Evolutionary conservation across 2,113 vertebrate genomes (phyloP).

Genomic region (Hiodon alosoides): DNA sequence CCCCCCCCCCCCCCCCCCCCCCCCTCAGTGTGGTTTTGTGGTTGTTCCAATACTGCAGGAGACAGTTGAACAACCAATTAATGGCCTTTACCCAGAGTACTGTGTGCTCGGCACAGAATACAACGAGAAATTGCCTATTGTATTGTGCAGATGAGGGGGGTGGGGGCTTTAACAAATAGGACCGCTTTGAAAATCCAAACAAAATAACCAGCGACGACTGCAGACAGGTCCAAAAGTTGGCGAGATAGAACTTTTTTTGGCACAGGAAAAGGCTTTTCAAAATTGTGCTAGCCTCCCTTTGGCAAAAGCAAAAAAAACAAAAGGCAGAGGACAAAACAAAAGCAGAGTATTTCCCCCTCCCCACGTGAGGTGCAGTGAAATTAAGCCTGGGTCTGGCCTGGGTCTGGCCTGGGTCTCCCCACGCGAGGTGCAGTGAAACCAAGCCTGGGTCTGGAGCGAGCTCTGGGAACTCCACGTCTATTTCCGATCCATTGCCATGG

Average conservation of each 20-base stretch:
- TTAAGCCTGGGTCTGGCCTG: not conserved
- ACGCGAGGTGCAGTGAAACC: too few species aligned
- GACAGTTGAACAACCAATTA: not conserved
- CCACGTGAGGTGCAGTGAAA: too few species aligned
- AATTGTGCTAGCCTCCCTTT: constrained; percentile 47
- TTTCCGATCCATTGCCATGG: not conserved
- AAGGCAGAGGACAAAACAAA: constrained; percentile 11
- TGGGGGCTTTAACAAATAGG: not conserved
- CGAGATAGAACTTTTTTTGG: constrained; percentile 44
- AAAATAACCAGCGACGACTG: not conserved
- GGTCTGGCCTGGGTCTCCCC: too few species aligned
- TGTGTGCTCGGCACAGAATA: constrained; percentile 32
- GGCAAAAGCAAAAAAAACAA: constrained; percentile 42
- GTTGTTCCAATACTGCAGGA: not conserved
- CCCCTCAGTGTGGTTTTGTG: too few species aligned
- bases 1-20: too few species aligned
- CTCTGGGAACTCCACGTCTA: not conserved
- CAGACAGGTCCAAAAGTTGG: constrained; percentile 20
- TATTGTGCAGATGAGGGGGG: constrained; percentile 11
- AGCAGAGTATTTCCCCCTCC: not conserved
- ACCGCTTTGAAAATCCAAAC: not conserved
- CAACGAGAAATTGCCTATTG: not conserved
- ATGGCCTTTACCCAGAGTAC: constrained; percentile 25
- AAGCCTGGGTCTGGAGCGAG: not conserved
- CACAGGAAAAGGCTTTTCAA: constrained; percentile 31